A percentile compares a stretch with the other conserved stretches of the same genome.
phyloP scores from a whole-genome alignment of 2,797 vertebrate species.

The Paguma larvata region DNA sequence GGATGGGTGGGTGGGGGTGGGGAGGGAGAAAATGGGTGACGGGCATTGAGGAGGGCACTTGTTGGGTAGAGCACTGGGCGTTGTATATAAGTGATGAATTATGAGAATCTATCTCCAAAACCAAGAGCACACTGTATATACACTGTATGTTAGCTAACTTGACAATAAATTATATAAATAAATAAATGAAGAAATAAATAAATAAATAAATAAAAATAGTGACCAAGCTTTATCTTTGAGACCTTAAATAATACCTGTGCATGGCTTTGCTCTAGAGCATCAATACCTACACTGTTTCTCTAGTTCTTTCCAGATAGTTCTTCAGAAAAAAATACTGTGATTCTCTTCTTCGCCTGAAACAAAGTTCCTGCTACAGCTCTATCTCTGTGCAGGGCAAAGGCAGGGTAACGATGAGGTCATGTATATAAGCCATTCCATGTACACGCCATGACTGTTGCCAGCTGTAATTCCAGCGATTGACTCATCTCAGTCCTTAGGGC shows the following conservation, averaged over 20 bases:
- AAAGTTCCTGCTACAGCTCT: not conserved
- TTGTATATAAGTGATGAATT: too few species aligned
- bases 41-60: too few species aligned
- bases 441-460: not conserved
- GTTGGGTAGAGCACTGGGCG: too few species aligned
- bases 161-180: too few species aligned
- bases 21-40: too few species aligned
- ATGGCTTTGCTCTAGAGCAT: not conserved
- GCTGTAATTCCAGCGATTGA: not conserved
- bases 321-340: not conserved
- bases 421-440: not conserved
- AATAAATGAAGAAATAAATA: too few species aligned
- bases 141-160: too few species aligned
- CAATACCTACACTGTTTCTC: not conserved
- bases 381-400: not conserved
- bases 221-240: not conserved
- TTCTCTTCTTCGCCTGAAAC: not conserved
- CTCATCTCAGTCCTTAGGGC: not conserved
- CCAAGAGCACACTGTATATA: too few species aligned
- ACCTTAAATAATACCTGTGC: not conserved
- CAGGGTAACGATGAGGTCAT: not conserved
- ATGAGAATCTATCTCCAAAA: too few species aligned
- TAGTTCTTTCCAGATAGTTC: not conserved
- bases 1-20: too few species aligned
- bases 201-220: not conserved